Evolutionary conservation across 2,113 vertebrate species (phyloP).

Genomic region (Callithrix jacchus): DNA sequence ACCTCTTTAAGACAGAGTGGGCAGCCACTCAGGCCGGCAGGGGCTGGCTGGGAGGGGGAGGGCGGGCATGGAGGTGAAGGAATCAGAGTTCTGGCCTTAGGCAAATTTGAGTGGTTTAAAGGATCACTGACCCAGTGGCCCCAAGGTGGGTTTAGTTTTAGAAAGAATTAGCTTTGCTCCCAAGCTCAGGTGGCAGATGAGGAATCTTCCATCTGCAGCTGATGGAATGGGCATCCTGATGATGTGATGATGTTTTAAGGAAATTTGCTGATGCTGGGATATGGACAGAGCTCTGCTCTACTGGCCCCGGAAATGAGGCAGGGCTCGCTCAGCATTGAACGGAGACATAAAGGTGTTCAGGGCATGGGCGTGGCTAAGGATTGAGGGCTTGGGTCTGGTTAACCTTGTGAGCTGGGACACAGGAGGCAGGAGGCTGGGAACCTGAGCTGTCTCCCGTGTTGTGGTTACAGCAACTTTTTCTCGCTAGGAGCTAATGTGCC

Average conservation of each 20-base stretch:
- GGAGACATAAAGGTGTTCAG: neutral
- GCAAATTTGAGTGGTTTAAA: neutral
- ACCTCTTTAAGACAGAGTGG: constrained; percentile 61
- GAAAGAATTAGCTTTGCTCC: constrained; percentile 66
- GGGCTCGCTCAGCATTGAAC: neutral
- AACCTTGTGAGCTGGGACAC: neutral
- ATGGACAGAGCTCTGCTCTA: constrained; percentile 36
- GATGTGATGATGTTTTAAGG: constrained; percentile 74
- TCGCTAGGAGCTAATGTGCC: neutral
- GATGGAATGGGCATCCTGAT: constrained; percentile 44
- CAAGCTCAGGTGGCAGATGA: constrained; percentile 49
- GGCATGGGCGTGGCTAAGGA: rapidly evolving
- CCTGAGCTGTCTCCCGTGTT: neutral
- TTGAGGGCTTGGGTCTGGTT: neutral
- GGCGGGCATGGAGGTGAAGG: rapidly evolving
- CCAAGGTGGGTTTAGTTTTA: constrained; percentile 58
- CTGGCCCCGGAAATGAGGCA: constrained; percentile 54
- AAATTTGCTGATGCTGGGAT: constrained; percentile 63
- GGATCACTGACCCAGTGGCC: constrained; percentile 65
- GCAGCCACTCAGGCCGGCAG: neutral
- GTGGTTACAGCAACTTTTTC: neutral
- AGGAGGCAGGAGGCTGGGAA: neutral
- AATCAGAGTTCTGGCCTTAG: neutral
- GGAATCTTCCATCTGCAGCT: constrained; percentile 66
- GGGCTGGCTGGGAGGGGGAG: neutral